These are phyloP conservation scores for Druceiella hillmani DNA, from an alignment of 2,888 invertebrate genomes.

Conservation along the genomic window DNA sequence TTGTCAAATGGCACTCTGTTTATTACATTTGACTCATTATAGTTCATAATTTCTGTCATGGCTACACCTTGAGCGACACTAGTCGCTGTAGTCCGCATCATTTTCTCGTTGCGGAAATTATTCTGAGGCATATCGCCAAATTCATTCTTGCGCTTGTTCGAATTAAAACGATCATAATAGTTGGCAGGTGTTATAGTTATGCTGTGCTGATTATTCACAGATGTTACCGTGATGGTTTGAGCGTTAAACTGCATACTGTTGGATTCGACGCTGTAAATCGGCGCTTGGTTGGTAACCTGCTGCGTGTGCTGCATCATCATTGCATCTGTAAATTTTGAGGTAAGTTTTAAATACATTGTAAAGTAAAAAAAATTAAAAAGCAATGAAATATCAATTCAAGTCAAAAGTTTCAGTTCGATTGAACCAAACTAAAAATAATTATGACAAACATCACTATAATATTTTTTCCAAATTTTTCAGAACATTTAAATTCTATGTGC, in stretches of 20 bases:
- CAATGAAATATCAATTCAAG: too few relatives aligned
- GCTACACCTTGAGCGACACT: too few relatives aligned
- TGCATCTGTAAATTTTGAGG: slow-evolving; percentile 9
- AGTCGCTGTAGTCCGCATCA: slow-evolving; percentile 42
- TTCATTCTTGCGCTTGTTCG: slow-evolving; percentile 42
- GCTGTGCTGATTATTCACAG: slow-evolving; percentile 32
- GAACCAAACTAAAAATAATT: too few relatives aligned
- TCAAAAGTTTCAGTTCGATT: too few relatives aligned
- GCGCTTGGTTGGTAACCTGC: slow-evolving; percentile 10
- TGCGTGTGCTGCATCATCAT: slow-evolving; percentile 8
- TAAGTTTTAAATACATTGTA: too few relatives aligned
- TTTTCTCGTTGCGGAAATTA: slow-evolving; percentile 41
- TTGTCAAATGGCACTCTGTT: too few relatives aligned
- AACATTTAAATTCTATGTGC: too few relatives aligned
- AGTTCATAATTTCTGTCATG: too few relatives aligned
- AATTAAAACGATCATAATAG: slow-evolving; percentile 38
- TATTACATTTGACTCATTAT: too few relatives aligned
- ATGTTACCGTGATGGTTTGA: slow-evolving; percentile 32
- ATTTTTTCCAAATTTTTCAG: too few relatives aligned
- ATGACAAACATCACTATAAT: too few relatives aligned
- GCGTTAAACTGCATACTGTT: slow-evolving; percentile 38
- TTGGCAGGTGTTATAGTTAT: slow-evolving; percentile 35
- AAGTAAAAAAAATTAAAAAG: too few relatives aligned
- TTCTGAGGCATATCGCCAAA: slow-evolving; percentile 39
- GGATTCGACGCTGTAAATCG: slow-evolving; percentile 35